These are phyloP conservation scores for Cyanoderma ruficeps DNA, from an alignment of 2,113 vertebrate species.

Conservation along the genomic window DNA sequence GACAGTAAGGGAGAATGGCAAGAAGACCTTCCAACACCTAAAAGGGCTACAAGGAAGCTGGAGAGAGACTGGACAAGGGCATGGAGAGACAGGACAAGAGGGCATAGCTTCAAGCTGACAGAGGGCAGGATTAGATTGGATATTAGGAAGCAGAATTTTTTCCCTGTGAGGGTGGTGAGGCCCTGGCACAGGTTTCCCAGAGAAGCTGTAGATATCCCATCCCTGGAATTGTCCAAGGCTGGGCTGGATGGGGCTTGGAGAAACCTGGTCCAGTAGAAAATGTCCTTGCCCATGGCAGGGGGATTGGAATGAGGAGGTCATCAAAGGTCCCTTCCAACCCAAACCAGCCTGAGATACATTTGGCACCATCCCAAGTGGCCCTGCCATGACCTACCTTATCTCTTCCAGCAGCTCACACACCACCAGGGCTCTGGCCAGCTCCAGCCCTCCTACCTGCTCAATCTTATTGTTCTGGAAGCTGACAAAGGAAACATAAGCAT, in stretches of 20 bases:
- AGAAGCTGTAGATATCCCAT: background rate
- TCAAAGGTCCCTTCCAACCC: background rate
- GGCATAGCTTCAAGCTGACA: background rate
- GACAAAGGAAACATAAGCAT: background rate
- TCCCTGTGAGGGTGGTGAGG: background rate
- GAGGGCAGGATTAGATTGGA: background rate
- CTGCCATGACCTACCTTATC: slow-evolving; percentile 66
- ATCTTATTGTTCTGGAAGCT: slow-evolving; percentile 71
- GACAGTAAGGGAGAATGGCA: background rate
- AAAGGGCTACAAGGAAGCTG: background rate
- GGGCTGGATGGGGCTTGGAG: background rate
- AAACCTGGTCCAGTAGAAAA: background rate
- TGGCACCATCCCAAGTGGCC: background rate
- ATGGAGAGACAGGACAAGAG: background rate
- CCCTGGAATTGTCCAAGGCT: background rate
- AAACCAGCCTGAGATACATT: background rate
- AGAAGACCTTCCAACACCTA: background rate
- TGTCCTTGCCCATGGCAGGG: background rate
- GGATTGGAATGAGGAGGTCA: background rate
- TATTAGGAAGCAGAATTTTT: background rate
- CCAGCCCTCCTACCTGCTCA: slow-evolving; percentile 17
- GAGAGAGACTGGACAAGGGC: background rate
- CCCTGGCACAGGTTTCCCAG: background rate
- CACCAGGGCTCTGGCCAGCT: slow-evolving; percentile 63
- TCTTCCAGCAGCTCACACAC: slow-evolving; percentile 63